phyloP scores from a whole-genome alignment of 2,113 vertebrate species.

The Gymnarchus niloticus region DNA sequence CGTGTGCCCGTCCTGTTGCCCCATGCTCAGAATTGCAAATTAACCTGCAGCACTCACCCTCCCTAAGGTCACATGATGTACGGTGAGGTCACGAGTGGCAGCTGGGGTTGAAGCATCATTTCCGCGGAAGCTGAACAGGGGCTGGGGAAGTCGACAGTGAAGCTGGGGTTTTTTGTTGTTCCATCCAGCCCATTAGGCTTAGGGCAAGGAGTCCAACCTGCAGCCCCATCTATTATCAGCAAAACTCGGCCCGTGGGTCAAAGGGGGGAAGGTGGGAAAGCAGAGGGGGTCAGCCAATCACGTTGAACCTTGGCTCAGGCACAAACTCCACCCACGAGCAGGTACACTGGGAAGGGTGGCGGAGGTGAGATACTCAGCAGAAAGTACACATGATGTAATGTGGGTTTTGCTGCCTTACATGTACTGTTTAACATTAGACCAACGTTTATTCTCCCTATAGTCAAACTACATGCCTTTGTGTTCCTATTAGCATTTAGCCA shows the following conservation, averaged over 20 bases:
- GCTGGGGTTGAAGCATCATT: slow-evolving; percentile 56
- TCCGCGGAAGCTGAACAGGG: background rate
- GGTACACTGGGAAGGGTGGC: too few relatives aligned
- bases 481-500: background rate
- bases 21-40: slow-evolving; percentile 84
- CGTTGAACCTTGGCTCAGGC: too few relatives aligned
- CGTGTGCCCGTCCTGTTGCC: slow-evolving; percentile 57
- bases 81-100: slow-evolving; percentile 75
- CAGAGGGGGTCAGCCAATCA: too few relatives aligned
- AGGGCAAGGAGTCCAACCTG: background rate
- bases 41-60: slow-evolving; percentile 74
- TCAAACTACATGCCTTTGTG: background rate
- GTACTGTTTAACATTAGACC: background rate
- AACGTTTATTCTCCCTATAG: background rate
- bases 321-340: too few relatives aligned
- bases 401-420: background rate
- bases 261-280: background rate
- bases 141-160: background rate
- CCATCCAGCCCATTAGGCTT: background rate
- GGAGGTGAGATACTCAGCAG: background rate
- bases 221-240: background rate
- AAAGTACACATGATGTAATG: background rate
- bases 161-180: background rate
- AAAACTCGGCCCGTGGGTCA: background rate
- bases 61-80: slow-evolving; percentile 89